phyloP scores from a whole-genome alignment of 2,113 vertebrate genomes.

The Clarias magur region DNA sequence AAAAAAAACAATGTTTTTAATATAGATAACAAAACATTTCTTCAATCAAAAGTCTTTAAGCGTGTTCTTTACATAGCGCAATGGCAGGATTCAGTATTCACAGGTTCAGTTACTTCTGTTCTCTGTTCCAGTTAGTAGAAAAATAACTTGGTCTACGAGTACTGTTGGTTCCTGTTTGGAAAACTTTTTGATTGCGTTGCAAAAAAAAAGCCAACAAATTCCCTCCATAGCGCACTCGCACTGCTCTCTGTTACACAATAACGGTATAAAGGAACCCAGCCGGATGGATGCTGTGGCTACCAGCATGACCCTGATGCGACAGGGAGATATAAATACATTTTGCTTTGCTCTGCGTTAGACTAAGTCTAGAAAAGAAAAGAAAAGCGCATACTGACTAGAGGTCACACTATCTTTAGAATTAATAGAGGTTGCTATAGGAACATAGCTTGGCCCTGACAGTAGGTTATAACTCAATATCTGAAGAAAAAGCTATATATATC shows the following conservation, averaged over 20 bases:
- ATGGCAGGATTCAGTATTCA: too few species aligned
- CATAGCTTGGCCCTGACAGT: not conserved
- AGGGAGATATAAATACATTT: conserved; percentile 25
- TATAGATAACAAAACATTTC: not conserved
- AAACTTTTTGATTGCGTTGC: not conserved
- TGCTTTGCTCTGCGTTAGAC: not conserved
- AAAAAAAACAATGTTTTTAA: not conserved
- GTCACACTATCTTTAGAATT: not conserved
- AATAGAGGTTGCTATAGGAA: not conserved
- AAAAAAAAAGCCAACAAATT: not conserved
- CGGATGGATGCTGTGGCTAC: not conserved
- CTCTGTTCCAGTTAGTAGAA: not conserved
- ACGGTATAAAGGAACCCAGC: not conserved
- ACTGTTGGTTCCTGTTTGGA: not conserved
- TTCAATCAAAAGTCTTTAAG: not conserved
- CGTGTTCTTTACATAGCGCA: not conserved
- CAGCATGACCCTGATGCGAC: not conserved
- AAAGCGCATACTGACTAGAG: not conserved
- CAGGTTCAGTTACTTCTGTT: not conserved
- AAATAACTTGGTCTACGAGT: not conserved
- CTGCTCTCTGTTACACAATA: not conserved
- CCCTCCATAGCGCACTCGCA: not conserved
- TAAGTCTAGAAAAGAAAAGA: not conserved
- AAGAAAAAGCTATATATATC: not conserved
- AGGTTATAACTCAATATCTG: not conserved